These are phyloP conservation scores for Anguilla megastoma DNA, from an alignment of 2,797 vertebrate genomes.

Conservation along the genomic window DNA sequence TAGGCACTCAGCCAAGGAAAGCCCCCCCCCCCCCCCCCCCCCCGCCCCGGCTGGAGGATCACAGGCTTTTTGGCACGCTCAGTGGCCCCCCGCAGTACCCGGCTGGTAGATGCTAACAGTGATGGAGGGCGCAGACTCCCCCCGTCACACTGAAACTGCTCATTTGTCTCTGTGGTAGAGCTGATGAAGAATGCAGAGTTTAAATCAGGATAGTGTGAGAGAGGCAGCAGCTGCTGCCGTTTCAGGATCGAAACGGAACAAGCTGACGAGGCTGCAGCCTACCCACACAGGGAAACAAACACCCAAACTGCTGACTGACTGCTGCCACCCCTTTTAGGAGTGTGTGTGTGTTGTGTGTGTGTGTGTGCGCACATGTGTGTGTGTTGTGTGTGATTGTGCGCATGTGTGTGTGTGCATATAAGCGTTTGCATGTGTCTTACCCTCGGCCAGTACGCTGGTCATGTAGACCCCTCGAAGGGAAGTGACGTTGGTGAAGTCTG, in stretches of 20 bases:
- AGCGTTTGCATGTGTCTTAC: conserved; percentile 60
- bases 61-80: not conserved
- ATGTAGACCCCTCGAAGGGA: conserved; percentile 90
- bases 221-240: not conserved
- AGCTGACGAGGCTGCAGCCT: not conserved
- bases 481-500: conserved; percentile 93
- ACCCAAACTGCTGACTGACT: not conserved
- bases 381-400: not conserved
- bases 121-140: not conserved
- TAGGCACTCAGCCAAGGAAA: not conserved
- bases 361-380: too few species aligned
- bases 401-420: not conserved
- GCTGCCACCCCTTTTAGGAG: not conserved
- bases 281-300: not conserved
- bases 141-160: not conserved
- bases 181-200: conserved; percentile 1
- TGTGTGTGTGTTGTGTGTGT: too few species aligned
- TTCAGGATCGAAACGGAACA: not conserved
- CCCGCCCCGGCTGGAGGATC: not conserved
- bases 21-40: not conserved
- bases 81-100: not conserved
- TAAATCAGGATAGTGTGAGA: not conserved
- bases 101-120: not conserved
- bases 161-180: not conserved
- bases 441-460: conserved; percentile 85